These are phyloP conservation scores for Maccullochella peelii DNA, from an alignment of 2,113 vertebrate genomes.

Conservation along the genomic window DNA sequence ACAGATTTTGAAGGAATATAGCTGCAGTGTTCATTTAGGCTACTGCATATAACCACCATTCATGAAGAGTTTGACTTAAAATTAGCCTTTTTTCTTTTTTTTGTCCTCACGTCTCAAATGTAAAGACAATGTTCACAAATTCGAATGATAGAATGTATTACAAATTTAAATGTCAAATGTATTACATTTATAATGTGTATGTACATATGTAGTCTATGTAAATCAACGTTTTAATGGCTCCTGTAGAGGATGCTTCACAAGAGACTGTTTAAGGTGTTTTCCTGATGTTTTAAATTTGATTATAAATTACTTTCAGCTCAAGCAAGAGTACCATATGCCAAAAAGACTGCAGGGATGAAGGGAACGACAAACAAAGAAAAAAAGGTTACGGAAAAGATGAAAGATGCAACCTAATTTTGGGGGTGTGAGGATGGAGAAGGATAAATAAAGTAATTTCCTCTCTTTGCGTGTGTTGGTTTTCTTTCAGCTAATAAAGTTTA, in stretches of 20 bases:
- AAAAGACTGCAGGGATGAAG: conserved; percentile 1
- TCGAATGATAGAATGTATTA: neutral
- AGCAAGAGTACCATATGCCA: neutral
- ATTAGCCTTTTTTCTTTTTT: neutral
- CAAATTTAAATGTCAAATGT: neutral
- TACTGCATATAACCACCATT: neutral
- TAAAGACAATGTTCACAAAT: neutral
- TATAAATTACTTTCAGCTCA: neutral
- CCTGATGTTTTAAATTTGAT: neutral
- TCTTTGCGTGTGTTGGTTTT: conserved; percentile 67
- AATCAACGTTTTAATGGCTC: neutral
- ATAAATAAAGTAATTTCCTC: conserved; percentile 71
- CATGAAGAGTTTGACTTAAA: neutral
- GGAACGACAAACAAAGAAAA: neutral
- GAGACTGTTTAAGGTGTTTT: neutral
- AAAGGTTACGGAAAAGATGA: neutral
- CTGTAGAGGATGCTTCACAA: neutral
- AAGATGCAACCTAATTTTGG: neutral
- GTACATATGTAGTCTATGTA: neutral
- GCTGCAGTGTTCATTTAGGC: neutral
- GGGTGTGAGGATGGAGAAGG: neutral
- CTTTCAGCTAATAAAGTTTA: conserved; percentile 70
- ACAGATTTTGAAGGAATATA: neutral
- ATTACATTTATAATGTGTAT: neutral
- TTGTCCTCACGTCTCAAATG: neutral